Evolutionary conservation across 2,797 vertebrate species (phyloP).

Genomic region (Galago senegalensis): DNA sequence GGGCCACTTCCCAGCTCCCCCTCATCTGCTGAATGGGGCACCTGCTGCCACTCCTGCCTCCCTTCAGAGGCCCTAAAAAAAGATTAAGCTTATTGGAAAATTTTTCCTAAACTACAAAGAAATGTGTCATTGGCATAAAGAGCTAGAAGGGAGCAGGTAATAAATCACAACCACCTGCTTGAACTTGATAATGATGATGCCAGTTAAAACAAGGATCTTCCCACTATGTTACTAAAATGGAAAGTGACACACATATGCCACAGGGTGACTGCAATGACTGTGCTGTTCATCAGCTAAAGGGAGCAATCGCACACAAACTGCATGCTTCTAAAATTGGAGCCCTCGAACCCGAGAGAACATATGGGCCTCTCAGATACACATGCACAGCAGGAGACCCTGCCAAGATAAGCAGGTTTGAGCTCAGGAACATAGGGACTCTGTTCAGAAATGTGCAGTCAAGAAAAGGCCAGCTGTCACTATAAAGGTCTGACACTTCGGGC

Average conservation of each 20-base stretch:
- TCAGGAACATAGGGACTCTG: not conserved
- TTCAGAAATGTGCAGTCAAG: not conserved
- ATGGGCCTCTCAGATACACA: slow-evolving; percentile 54
- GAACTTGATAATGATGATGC: not conserved
- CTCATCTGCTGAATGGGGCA: fast-evolving
- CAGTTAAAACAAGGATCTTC: slow-evolving; percentile 32
- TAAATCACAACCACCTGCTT: slow-evolving; percentile 1
- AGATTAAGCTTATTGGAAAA: not conserved
- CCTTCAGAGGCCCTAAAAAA: not conserved
- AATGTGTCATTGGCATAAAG: not conserved
- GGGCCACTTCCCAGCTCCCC: fast-evolving
- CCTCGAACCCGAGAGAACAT: slow-evolving; percentile 48
- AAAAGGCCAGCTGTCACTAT: not conserved
- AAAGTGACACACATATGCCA: slow-evolving; percentile 74
- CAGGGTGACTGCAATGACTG: slow-evolving; percentile 55
- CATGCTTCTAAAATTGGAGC: slow-evolving; percentile 70
- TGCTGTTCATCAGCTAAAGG: slow-evolving; percentile 60
- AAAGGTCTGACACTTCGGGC: no score
- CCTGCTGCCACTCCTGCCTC: not conserved
- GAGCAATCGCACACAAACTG: slow-evolving; percentile 70
- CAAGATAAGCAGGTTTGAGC: slow-evolving; percentile 61
- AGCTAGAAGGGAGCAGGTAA: not conserved
- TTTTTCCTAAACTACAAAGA: not conserved
- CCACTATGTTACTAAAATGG: slow-evolving; percentile 67
- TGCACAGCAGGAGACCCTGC: slow-evolving; percentile 6